These are phyloP conservation scores for Corythornis madagascariensis DNA, from an alignment of 2,113 vertebrate genomes.

Conservation along the genomic window DNA sequence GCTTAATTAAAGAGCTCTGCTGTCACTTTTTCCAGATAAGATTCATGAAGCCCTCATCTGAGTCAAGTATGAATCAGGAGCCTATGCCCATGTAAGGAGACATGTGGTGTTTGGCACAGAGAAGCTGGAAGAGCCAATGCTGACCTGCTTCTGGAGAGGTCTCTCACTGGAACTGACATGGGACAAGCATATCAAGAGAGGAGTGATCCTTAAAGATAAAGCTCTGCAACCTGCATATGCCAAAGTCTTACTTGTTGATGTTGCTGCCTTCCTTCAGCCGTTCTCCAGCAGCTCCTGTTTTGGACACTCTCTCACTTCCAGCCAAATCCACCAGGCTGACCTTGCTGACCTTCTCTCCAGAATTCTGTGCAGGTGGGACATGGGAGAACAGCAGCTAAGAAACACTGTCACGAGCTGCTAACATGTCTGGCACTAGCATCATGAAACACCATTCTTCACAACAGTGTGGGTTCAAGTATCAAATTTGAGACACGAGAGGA, in stretches of 20 bases:
- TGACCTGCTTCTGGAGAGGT: not conserved
- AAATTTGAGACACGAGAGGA: not conserved
- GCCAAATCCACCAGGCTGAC: slow-evolving; percentile 97
- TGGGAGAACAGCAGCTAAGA: slow-evolving; percentile 2
- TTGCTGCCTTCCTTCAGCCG: slow-evolving; percentile 98
- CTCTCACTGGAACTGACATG: not conserved
- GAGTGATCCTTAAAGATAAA: not conserved
- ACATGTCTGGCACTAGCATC: accelerated
- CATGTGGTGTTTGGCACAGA: not conserved
- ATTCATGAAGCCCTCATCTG: not conserved
- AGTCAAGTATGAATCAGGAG: slow-evolving; percentile 32
- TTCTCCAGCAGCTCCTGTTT: slow-evolving; percentile 96
- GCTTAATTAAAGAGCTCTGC: slow-evolving; percentile 33
- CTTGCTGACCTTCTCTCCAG: slow-evolving; percentile 98
- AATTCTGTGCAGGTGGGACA: slow-evolving; percentile 80
- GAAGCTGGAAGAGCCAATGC: not conserved
- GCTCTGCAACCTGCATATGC: accelerated
- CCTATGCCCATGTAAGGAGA: not conserved
- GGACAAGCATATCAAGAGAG: not conserved
- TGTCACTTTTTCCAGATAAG: slow-evolving; percentile 63
- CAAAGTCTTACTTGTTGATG: slow-evolving; percentile 91
- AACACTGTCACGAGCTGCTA: not conserved
- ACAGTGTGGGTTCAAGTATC: not conserved
- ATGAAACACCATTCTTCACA: not conserved
- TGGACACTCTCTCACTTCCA: slow-evolving; percentile 94